Percentiles rank a stretch among this genome's conserved stretches.
Evolutionary conservation across 2,888 invertebrate species (phyloP).

Genomic region (Myopa tessellatipennis): DNA sequence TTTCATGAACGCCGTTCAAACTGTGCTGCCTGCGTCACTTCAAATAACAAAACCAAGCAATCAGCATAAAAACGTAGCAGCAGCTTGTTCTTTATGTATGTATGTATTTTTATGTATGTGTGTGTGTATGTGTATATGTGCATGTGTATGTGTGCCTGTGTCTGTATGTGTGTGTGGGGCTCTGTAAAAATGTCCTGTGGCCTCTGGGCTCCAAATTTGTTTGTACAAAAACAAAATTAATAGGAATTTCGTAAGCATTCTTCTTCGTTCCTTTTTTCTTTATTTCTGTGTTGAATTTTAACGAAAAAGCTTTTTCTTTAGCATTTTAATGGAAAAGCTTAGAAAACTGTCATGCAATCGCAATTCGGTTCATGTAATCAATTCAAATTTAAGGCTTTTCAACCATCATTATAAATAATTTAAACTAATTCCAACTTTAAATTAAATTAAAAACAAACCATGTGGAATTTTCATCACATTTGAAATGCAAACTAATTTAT

Average conservation of each 20-base stretch:
- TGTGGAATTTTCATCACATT: too few relatives aligned
- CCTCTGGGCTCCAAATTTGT: too few relatives aligned
- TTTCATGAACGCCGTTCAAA: too few relatives aligned
- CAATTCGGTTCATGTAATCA: too few relatives aligned
- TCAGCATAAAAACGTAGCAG: background rate
- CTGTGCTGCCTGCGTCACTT: background rate
- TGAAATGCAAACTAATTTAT: too few relatives aligned
- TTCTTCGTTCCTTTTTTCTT: background rate
- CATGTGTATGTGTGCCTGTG: background rate
- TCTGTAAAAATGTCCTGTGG: background rate
- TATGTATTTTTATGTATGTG: background rate
- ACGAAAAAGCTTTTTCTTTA: background rate
- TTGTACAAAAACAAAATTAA: too few relatives aligned
- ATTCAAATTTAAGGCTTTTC: too few relatives aligned
- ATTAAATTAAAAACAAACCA: too few relatives aligned
- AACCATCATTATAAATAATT: too few relatives aligned
- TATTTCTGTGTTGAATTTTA: background rate
- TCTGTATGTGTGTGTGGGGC: background rate
- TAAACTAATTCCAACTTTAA: too few relatives aligned
- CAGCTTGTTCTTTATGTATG: conserved; percentile 9
- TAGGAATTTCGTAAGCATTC: background rate
- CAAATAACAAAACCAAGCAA: conserved; percentile 11
- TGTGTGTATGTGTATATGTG: conserved; percentile 1
- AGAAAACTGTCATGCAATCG: too few relatives aligned
- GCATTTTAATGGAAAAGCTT: too few relatives aligned